Evolutionary conservation across 2,797 vertebrate species (phyloP).

Genomic region (Gephyroberyx darwinii): DNA sequence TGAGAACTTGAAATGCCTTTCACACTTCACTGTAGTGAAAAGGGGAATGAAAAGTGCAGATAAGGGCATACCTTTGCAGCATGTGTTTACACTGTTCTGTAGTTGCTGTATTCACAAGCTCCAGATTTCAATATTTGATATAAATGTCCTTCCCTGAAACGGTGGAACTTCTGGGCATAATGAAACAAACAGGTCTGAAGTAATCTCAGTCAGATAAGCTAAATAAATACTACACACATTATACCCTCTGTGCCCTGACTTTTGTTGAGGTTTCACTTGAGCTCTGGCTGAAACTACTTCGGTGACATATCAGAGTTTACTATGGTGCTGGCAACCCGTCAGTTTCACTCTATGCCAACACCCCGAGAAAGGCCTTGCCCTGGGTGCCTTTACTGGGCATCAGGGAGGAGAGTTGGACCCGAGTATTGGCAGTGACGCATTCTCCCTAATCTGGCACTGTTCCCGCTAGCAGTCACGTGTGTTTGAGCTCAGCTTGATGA

Average conservation of each 20-base stretch:
- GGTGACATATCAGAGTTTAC: constrained; percentile 48
- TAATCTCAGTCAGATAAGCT: constrained; percentile 59
- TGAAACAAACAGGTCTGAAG: constrained; percentile 47
- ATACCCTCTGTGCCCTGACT: constrained; percentile 22
- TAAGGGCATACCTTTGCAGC: constrained; percentile 8
- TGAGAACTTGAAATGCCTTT: constrained; percentile 20
- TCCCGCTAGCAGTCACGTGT: constrained; percentile 33
- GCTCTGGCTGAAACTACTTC: constrained; percentile 44
- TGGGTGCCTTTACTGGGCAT: constrained; percentile 24
- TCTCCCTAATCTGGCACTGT: constrained; percentile 45
- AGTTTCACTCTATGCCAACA: constrained; percentile 37
- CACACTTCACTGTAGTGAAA: not conserved
- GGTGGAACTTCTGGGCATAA: constrained; percentile 19
- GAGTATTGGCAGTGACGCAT: constrained; percentile 31
- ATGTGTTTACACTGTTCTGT: constrained; percentile 19
- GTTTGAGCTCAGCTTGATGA: constrained; percentile 45
- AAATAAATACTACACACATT: constrained; percentile 51
- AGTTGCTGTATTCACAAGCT: constrained; percentile 8
- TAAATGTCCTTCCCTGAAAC: constrained; percentile 33
- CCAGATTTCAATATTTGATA: constrained; percentile 36
- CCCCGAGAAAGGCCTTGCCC: constrained; percentile 37
- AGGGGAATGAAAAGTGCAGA: constrained; percentile 5
- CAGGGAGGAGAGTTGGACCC: constrained; percentile 6
- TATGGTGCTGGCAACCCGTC: constrained; percentile 42
- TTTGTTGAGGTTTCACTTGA: constrained; percentile 15